Base-by-base conservation (phyloP, 2,888 invertebrate genomes). In the Drosophila rubida region DNA sequence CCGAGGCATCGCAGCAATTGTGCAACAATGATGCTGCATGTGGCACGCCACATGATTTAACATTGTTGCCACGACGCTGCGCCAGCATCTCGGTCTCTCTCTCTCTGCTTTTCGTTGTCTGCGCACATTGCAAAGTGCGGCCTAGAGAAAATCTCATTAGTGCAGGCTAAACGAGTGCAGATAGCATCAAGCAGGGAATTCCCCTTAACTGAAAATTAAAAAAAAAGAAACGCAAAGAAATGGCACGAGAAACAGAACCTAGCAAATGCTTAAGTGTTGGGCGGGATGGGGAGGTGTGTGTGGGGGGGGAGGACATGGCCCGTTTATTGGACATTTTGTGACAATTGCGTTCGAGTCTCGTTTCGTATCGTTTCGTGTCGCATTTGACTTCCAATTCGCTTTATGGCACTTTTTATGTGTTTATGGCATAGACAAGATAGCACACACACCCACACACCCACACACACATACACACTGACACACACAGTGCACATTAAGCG, bases 381-480 rank as follows among this genome's bases (percentile, higher is more conserved):
- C 74, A 80, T 88, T 88, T 86, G 88, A 84, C 87, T 84, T 84
- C 85, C 84, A 84, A 84, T 84, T 88, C 84, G 70, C 87, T 84
- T 84, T 88, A 84, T 86, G 87, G 78, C 76, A 78, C 58, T 83
- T 84, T 87, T 84, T 84, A 84, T 88, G 88, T 70, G 80, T 75
- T 83, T 77, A 77, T 79, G 80, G 65, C 57, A 76, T 74, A 67
- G 71, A 76, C 67, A 74, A 51, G 71, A 69, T 69, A 69, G 44
- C 60, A 51, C 11, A 30, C 35, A 50, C 13, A 25, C n/a, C 16
- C 9, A 44, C 25, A 23, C 32, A 39, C 11, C 2, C 49, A 44
- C 23, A 14, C 32, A 32, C n/a, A n/a, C n/a, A n/a, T n/a, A n/a
- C n/a, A n/a, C n/a, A n/a, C n/a, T n/a, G n/a, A n/a, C n/a, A n/a